A percentile compares a stretch with the other conserved stretches of the same genome.
These are phyloP conservation scores for Sylvilagus bachmani DNA, from an alignment of 2,113 vertebrate genomes.

Conservation along the genomic window DNA sequence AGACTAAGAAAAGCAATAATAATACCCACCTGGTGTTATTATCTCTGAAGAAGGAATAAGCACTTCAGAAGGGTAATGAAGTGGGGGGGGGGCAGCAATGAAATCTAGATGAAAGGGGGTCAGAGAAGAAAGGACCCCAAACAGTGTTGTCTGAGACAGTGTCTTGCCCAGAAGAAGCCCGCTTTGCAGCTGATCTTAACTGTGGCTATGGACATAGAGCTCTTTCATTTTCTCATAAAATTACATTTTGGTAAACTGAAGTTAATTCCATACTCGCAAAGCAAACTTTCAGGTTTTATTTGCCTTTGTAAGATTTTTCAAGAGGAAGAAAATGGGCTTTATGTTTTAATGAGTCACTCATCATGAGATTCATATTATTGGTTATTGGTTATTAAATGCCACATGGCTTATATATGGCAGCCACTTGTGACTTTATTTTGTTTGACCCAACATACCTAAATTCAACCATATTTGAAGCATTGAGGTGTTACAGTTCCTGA, in stretches of 20 bases:
- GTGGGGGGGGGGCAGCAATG: not conserved
- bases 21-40: not conserved
- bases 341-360: not conserved
- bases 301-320: not conserved
- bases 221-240: not conserved
- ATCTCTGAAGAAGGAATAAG: not conserved
- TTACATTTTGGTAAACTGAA: not conserved
- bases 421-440: not conserved
- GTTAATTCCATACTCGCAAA: not conserved
- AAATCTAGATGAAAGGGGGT: not conserved
- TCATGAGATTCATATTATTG: not conserved
- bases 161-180: not conserved
- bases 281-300: not conserved
- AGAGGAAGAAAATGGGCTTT: not conserved
- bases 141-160: not conserved
- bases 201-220: not conserved
- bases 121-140: not conserved
- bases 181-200: not conserved
- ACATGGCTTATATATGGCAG: not conserved
- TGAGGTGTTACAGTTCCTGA: not conserved
- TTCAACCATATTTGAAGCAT: not conserved
- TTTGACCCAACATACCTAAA: not conserved
- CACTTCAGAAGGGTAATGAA: not conserved
- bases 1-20: not conserved
- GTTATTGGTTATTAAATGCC: conserved; percentile 12